Evolutionary conservation across 2,797 vertebrate genomes (phyloP).

Genomic region (Rousettus madagascariensis): DNA sequence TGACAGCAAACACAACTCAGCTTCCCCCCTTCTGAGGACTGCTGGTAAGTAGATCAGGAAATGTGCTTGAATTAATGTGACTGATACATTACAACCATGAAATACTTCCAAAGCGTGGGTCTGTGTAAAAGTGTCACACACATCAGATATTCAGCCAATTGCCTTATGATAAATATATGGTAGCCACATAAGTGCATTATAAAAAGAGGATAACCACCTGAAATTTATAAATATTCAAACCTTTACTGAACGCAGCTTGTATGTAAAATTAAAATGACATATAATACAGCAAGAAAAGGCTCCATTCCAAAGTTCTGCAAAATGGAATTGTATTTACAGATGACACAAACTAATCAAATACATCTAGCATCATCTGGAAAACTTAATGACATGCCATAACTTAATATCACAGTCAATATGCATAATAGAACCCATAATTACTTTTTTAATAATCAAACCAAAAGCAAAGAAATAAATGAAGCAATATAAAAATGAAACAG

Average conservation of each 20-base stretch:
- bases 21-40: not conserved
- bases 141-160: constrained; percentile 16
- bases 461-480: constrained; percentile 55
- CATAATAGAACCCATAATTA: constrained; percentile 53
- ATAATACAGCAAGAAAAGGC: constrained; percentile 53
- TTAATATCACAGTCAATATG: constrained; percentile 42
- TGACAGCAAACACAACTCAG: constrained; percentile 16
- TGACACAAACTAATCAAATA: constrained; percentile 58
- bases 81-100: not conserved
- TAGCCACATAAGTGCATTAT: not conserved
- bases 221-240: constrained; percentile 67
- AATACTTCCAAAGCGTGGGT: constrained; percentile 3
- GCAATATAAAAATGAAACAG: constrained; percentile 56
- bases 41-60: not conserved
- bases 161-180: constrained; percentile 3
- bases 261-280: constrained; percentile 60
- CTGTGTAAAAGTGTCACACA: constrained; percentile 52
- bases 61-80: constrained; percentile 24
- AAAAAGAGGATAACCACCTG: constrained; percentile 58
- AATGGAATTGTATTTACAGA: constrained; percentile 70
- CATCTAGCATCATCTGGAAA: constrained; percentile 29
- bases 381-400: constrained; percentile 18
- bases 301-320: constrained; percentile 58
- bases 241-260: constrained; percentile 68
- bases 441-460: constrained; percentile 59